A percentile compares a stretch with the other conserved stretches of the same genome.
phyloP scores from a whole-genome alignment of 2,113 vertebrate genomes.

The Mungos mungo region DNA sequence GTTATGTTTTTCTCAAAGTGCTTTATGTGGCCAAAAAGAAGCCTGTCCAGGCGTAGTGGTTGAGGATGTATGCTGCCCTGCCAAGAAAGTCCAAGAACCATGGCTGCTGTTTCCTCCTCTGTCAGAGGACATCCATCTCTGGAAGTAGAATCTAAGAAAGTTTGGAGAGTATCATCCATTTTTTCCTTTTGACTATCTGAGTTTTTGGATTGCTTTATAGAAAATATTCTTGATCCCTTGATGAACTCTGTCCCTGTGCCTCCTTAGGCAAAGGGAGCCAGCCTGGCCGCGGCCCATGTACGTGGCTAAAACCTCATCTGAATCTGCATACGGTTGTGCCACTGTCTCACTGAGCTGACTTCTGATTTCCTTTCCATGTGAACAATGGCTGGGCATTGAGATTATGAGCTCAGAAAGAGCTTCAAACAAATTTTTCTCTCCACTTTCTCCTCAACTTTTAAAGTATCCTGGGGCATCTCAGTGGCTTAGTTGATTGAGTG shows the following conservation, averaged over 20 bases:
- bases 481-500: too few relatives aligned
- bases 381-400: conserved; percentile 96
- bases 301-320: conserved; percentile 95
- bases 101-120: conserved; percentile 90
- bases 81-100: conserved; percentile 96
- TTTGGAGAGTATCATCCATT: conserved; percentile 95
- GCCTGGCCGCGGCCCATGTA: conserved; percentile 94
- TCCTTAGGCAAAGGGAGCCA: conserved; percentile 97
- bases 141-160: conserved; percentile 94
- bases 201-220: conserved; percentile 93
- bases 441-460: conserved; percentile 93
- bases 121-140: conserved; percentile 90
- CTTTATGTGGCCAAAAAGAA: conserved; percentile 93
- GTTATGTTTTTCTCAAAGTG: conserved; percentile 91
- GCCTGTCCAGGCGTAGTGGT: conserved; percentile 96
- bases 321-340: conserved; percentile 94
- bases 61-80: conserved; percentile 96
- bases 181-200: conserved; percentile 88
- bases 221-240: conserved; percentile 95
- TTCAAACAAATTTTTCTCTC: conserved; percentile 94
- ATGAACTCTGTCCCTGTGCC: conserved; percentile 94
- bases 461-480: conserved; percentile 87
- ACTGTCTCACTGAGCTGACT: conserved; percentile 91
- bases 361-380: conserved; percentile 96
- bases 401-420: conserved; percentile 96